A percentile compares a stretch with the other conserved stretches of the same genome.
phyloP scores from a whole-genome alignment of 2,888 invertebrate species.

The Pilophorus perplexus region DNA sequence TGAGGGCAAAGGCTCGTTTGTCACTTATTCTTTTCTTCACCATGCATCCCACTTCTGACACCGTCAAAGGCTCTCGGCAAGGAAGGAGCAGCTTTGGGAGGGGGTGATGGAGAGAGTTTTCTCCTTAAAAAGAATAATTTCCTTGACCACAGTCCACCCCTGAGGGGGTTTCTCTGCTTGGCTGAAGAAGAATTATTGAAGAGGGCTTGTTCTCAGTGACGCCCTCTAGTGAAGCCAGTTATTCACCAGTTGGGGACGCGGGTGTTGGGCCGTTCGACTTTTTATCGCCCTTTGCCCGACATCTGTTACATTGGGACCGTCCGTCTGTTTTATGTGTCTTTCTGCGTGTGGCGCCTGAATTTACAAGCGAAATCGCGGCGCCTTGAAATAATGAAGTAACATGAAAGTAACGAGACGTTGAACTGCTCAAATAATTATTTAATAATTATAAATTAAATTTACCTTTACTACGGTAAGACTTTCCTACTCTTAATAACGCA shows the following conservation, averaged over 20 bases:
- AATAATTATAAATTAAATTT: background rate
- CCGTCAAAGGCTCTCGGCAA: constrained; percentile 11
- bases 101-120: constrained; percentile 2
- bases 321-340: background rate
- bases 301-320: constrained; percentile 6
- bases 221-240: background rate
- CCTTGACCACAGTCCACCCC: constrained; percentile 20
- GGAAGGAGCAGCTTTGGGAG: background rate
- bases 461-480: no score
- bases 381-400: constrained; percentile 6
- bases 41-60: constrained; percentile 25
- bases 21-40: constrained; percentile 25
- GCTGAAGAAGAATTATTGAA: constrained; percentile 24
- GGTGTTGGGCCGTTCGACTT: constrained; percentile 17
- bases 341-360: no score
- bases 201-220: constrained; percentile 5
- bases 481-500: no score
- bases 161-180: constrained; percentile 14
- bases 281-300: constrained; percentile 12
- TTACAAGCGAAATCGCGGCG: background rate
- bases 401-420: background rate
- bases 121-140: constrained; percentile 23
- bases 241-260: background rate
- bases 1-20: constrained; percentile 32
- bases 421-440: background rate